phyloP scores from a whole-genome alignment of 2,113 vertebrate genomes.

The Gila orcuttii region DNA sequence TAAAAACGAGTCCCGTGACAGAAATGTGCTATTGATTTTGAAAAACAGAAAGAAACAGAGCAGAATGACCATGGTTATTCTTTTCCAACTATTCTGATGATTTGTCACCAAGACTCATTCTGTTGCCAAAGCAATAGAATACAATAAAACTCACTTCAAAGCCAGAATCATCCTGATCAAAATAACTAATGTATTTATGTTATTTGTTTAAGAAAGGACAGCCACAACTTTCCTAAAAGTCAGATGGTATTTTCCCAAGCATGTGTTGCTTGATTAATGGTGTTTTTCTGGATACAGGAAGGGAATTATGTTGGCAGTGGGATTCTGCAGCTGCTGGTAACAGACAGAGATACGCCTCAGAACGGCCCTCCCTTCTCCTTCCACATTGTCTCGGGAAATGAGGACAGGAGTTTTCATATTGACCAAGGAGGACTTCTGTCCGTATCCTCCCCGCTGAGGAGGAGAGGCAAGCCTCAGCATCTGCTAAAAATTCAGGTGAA shows the following conservation, averaged over 20 bases:
- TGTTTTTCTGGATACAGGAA: conserved; percentile 78
- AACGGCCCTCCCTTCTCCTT: conserved; percentile 91
- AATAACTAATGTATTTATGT: neutral
- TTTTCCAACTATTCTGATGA: neutral
- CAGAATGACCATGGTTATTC: neutral
- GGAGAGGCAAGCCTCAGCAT: conserved; percentile 78
- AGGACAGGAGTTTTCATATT: conserved; percentile 84
- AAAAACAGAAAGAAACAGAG: neutral
- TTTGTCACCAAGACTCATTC: neutral
- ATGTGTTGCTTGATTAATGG: conserved; percentile 2
- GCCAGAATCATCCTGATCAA: neutral
- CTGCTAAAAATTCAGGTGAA: conserved; percentile 90
- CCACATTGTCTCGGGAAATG: conserved; percentile 86
- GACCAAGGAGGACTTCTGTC: conserved; percentile 89
- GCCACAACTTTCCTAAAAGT: neutral
- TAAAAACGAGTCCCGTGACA: neutral
- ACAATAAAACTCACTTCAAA: neutral
- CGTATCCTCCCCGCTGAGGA: conserved; percentile 78
- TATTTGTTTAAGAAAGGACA: conserved; percentile 11
- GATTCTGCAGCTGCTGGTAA: conserved; percentile 87
- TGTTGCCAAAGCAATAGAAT: neutral
- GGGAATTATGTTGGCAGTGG: conserved; percentile 82
- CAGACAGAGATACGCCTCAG: conserved; percentile 86
- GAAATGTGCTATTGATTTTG: neutral
- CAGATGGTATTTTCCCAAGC: neutral